Conservation (phyloP, 2,888 invertebrate genomes). For the Lasioglossum zephyrum region DNA sequence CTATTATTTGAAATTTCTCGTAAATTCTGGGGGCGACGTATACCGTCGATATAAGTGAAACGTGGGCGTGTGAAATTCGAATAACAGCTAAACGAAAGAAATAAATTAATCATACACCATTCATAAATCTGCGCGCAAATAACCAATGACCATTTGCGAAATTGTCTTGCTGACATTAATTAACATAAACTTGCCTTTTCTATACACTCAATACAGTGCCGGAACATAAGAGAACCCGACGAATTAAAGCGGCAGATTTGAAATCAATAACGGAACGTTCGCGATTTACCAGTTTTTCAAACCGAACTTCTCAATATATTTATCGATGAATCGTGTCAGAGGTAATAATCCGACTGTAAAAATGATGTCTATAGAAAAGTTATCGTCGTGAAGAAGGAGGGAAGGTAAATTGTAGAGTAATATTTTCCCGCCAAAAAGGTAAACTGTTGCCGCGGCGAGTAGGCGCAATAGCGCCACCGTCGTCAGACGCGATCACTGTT, state of each 20-base stretch:
- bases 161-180: constrained; percentile 57
- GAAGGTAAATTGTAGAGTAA: constrained; percentile 22
- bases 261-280: constrained; percentile 15
- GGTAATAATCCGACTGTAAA: background rate
- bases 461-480: constrained; percentile 74
- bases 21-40: background rate
- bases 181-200: constrained; percentile 60
- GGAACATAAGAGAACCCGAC: constrained; percentile 52
- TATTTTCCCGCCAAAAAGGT: constrained; percentile 70
- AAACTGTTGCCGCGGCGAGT: constrained; percentile 66
- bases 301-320: background rate
- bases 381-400: background rate
- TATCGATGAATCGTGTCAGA: background rate
- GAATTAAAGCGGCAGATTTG: constrained; percentile 57
- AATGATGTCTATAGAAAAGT: background rate
- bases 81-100: constrained; percentile 1
- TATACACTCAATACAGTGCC: constrained; percentile 38
- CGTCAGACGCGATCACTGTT: constrained; percentile 78
- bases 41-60: background rate
- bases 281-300: background rate
- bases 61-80: background rate
- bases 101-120: constrained; percentile 24
- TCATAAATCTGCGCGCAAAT: constrained; percentile 39
- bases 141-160: constrained; percentile 48
- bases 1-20: constrained; percentile 23